Evolutionary conservation across 1,140 invertebrate genomes (phyloP).

Genomic region (Drosophila bocki): DNA sequence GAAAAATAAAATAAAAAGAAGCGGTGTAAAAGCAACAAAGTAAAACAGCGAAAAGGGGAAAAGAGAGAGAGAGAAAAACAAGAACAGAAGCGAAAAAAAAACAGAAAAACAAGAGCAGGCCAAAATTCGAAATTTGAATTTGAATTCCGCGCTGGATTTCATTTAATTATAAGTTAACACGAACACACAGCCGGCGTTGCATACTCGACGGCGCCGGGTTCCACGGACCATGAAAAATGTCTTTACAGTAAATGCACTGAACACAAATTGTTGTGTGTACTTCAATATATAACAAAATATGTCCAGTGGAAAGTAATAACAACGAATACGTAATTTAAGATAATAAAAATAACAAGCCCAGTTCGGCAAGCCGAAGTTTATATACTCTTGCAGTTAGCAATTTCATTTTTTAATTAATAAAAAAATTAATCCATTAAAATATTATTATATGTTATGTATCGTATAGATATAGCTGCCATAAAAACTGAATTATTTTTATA

Average conservation of each 20-base stretch:
- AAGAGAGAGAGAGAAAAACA: no score
- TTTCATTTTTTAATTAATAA: no score
- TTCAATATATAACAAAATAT: neutral
- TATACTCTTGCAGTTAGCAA: no score
- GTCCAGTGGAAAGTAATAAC: neutral
- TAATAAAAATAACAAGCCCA: neutral
- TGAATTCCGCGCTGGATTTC: conserved; percentile 65
- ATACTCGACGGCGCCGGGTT: conserved; percentile 66
- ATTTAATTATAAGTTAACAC: conserved; percentile 81
- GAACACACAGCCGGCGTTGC: conserved; percentile 69
- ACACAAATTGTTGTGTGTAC: neutral
- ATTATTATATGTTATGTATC: no score
- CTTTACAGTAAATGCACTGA: conserved; percentile 9
- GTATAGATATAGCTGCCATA: no score
- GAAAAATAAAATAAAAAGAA: neutral
- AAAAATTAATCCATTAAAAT: no score
- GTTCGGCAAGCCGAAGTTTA: no score
- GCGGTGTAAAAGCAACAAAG: neutral
- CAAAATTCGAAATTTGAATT: conserved; percentile 49
- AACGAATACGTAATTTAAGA: no score
- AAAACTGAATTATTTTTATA: no score
- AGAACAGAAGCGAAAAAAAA: no score
- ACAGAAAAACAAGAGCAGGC: no score
- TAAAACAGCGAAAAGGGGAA: conserved; percentile 9
- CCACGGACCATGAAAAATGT: conserved; percentile 53